These are phyloP conservation scores for Acanthurus tractus DNA, from an alignment of 2,797 vertebrate genomes.

Conservation along the genomic window DNA sequence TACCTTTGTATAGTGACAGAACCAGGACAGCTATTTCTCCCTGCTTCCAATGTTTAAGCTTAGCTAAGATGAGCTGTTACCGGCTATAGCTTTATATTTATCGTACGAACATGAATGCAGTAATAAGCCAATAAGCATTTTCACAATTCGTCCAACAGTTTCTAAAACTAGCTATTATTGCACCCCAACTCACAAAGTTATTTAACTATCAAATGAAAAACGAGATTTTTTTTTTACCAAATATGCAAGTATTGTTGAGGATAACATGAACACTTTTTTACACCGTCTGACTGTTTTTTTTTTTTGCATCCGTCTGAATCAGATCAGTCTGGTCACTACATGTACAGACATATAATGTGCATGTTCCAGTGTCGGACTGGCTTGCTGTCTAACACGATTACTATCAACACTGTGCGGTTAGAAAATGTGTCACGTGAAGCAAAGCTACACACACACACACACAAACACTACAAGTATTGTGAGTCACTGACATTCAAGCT, in stretches of 20 bases:
- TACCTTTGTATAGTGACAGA: too few species aligned
- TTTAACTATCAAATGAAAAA: not conserved
- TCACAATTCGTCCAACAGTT: not conserved
- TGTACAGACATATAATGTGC: slow-evolving; percentile 26
- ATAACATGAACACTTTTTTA: not conserved
- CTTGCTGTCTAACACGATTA: slow-evolving; percentile 45
- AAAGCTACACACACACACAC: slow-evolving; percentile 9
- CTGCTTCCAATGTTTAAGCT: not conserved
- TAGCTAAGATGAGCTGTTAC: not conserved
- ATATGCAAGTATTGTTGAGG: not conserved
- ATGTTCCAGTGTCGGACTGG: slow-evolving; percentile 14
- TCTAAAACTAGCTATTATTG: not conserved
- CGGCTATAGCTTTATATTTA: slow-evolving; percentile 1
- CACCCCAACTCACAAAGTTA: not conserved
- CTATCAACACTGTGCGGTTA: slow-evolving; percentile 21
- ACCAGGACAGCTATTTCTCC: not conserved
- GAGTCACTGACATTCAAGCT: slow-evolving; percentile 11
- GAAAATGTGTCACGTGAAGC: slow-evolving; percentile 28
- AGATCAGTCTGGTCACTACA: not conserved
- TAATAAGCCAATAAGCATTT: not conserved
- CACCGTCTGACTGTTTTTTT: slow-evolving; percentile 2
- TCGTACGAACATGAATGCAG: not conserved
- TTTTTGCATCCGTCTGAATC: not conserved
- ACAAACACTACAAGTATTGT: not conserved
- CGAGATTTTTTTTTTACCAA: not conserved